Base-by-base conservation (phyloP, 2,888 invertebrate genomes). In the Stenodema calcarata region DNA sequence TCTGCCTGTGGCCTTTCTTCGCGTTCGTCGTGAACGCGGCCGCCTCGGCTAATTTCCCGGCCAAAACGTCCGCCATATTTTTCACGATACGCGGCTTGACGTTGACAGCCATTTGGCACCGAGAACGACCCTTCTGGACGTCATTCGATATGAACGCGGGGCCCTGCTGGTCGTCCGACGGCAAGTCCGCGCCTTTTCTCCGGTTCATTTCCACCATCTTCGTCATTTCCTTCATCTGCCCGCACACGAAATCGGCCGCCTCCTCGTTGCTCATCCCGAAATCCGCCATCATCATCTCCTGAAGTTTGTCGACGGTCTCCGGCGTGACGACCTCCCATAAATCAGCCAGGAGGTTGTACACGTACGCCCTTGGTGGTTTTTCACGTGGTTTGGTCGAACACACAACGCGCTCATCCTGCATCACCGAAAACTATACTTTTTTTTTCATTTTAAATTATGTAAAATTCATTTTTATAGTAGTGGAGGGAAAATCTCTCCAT, bases 31-130 rank as follows among this genome's bases (percentile, higher is more conserved):
- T 54, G 35, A 54, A 83, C 0, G 81, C 80, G n/a, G 87, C 80
- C 35, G 88, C 86, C 18, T 88, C 88, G 42, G 80, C 81, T 4
- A 88, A 87, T 81, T 88, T 89, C 42, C 44, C 50, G 14, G 87
- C 42, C 28, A 88, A 80, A 4, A 23, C 4, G 2, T 78, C 27
- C 6, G 41, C 23, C 4, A 78, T 0, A 4, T 23, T 78, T 27
- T 44, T 78, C 12, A 78, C 41, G 41, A 44, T 9, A 27, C 41
- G 7, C 6, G 78, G 78, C 12, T 78, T n/a, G 2, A 44, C n/a
- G 12, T 42, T 16, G 4, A 78, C 0, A 1, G 78, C 1, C 41
- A 27, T 41, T 0, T 44, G 14, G 18, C 44, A 78, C 44, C 27
- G 18, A 44, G 2, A 23, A 2, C 12, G 18, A 23, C 1, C 6